phyloP scores from a whole-genome alignment of 2,888 invertebrate species.

The Margaritifera margaritifera region DNA sequence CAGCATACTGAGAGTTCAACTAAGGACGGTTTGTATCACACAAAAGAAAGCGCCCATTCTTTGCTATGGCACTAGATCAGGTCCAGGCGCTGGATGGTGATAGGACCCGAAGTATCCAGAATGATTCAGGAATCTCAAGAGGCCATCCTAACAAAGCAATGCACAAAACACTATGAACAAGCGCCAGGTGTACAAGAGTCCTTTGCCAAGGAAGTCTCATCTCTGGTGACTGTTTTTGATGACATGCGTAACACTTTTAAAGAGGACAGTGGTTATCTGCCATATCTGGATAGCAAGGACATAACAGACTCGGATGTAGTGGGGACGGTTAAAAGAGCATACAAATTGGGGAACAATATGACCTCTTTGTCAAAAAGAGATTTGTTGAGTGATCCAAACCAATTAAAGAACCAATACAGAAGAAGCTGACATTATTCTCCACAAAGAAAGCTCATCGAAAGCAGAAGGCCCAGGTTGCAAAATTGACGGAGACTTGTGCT shows the following conservation, averaged over 20 bases:
- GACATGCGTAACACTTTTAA: conserved; percentile 11
- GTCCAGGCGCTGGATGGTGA: not conserved
- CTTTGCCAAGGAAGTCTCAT: conserved; percentile 3
- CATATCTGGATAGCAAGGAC: conserved; percentile 6
- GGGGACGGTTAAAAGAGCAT: conserved; percentile 2
- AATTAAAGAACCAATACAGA: conserved; percentile 2
- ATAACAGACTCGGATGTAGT: conserved; percentile 1
- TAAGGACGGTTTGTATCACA: not conserved
- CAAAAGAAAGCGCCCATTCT: not conserved
- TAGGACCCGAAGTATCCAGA: not conserved
- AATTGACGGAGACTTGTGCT: not conserved
- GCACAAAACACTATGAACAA: conserved; percentile 5
- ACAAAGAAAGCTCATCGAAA: not conserved
- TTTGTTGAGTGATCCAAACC: not conserved
- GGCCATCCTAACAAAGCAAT: not conserved
- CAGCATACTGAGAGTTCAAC: not conserved
- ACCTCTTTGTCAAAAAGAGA: conserved; percentile 5
- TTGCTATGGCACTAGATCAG: not conserved
- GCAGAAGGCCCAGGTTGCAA: not conserved
- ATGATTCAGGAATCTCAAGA: not conserved
- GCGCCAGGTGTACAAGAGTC: not conserved
- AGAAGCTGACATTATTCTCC: not conserved
- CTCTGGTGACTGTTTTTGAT: conserved; percentile 4
- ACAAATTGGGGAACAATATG: conserved; percentile 3
- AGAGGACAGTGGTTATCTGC: conserved; percentile 9